Evolutionary conservation across 2,113 vertebrate species (phyloP).

Genomic region (Stegostoma tigrinum): DNA sequence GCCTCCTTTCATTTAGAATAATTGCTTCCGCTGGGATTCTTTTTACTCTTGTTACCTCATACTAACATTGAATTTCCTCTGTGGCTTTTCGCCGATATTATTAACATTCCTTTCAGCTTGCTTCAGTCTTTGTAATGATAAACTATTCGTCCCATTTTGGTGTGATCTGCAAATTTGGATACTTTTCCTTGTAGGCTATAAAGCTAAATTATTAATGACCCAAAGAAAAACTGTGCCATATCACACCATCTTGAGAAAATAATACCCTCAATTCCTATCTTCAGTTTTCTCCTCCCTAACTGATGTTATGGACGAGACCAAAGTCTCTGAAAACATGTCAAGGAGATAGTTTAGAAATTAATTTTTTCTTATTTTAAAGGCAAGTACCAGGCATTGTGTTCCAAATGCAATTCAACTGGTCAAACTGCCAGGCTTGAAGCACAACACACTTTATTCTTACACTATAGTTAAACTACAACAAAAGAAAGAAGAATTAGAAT

Average conservation of each 20-base stretch:
- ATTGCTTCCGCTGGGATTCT: neutral
- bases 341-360: no score
- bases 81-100: neutral
- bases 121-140: neutral
- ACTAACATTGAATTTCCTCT: neutral
- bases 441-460: no score
- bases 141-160: neutral
- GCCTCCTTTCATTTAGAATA: neutral
- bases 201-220: neutral
- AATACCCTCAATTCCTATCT: neutral
- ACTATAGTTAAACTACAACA: no score
- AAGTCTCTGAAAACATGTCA: no score
- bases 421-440: no score
- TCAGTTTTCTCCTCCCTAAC: neutral
- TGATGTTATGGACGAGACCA: no score
- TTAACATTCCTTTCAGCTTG: neutral
- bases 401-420: no score
- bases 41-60: neutral
- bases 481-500: no score
- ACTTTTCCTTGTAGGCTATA: neutral
- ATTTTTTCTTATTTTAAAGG: no score
- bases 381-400: no score
- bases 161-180: neutral
- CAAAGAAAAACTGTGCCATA: no score
- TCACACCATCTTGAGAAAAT: neutral